Conservation (phyloP, 1,140 invertebrate species). For the Calosoma granatense region DNA sequence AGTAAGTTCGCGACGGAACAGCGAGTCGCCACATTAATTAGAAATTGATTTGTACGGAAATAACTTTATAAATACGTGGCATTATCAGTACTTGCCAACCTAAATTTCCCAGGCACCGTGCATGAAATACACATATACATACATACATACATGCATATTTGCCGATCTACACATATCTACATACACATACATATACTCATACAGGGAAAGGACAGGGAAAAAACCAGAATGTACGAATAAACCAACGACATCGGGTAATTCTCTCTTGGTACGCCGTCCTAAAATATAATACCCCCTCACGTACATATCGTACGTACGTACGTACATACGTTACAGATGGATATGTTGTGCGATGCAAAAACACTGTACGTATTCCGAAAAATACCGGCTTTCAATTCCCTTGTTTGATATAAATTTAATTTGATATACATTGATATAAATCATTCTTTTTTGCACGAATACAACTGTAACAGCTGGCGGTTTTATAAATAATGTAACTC, state of each 20-base stretch:
- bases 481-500: slow-evolving; percentile 9
- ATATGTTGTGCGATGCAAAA: not conserved
- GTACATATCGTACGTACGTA: not conserved
- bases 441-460: slow-evolving; percentile 2
- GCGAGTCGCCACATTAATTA: not conserved
- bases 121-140: not conserved
- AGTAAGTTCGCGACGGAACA: not conserved
- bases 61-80: slow-evolving; percentile 1
- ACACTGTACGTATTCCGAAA: not conserved
- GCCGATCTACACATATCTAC: not conserved
- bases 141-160: not conserved
- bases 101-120: slow-evolving; percentile 3
- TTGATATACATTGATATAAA: slow-evolving; percentile 9
- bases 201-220: not conserved
- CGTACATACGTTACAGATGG: too few species aligned
- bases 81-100: slow-evolving; percentile 2
- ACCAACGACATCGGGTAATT: not conserved
- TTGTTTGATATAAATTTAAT: slow-evolving; percentile 7
- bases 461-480: not conserved
- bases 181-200: not conserved
- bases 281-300: not conserved
- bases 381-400: not conserved
- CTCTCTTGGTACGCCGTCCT: not conserved
- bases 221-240: not conserved
- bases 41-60: slow-evolving; percentile 5